Evolutionary conservation across 2,797 vertebrate genomes (phyloP), one percentile per base, ranked within the genome.

Genomic region (Pitangus sulphuratus): DNA sequence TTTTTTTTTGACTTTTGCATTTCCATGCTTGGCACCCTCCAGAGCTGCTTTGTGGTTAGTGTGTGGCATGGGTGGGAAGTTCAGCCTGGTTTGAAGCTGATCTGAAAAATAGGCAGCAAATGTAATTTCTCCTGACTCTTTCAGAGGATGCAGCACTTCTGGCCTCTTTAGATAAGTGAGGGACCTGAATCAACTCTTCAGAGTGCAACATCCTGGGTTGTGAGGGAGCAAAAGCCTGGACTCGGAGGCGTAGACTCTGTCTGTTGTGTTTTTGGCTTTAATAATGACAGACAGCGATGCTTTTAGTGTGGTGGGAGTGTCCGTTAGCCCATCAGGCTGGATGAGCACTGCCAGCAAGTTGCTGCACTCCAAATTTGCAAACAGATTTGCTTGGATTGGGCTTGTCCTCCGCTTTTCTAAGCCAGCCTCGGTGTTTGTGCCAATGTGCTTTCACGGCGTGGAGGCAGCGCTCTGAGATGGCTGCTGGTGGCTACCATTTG

Each of bases 211-310:
- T 72, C 40, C 62, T 37, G 26, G 14, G 12, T 12, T 84, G 48
- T 0, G 21, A 94, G 40, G 26, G 40, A 84, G 72, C 11, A 62
- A 79, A 88, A 78, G 7, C 56, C 64, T 84, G 70, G 80, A 20
- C 81, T 89, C 4, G 3, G 28, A 0, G 3, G 62, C 17, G 12
- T 4, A 45, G 24, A 37, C 77, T 94, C 70, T 1, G 8, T 89
- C 85, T 93, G 91, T 64, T 90, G 70, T 74, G 58, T 70, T 93
- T 96, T 95, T 77, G 93, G 85, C 61, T 89, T 91, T 84, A 61
- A 57, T 94, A 92, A 88, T 44, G 62, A 89, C 89, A 88, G 87
- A 42, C 60, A 12, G 15, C 15, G 87, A 86, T 84, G 89, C 40
- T 95, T 95, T 93, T 64, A 93, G 62, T 5, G 2, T 44, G 66